These are phyloP conservation scores for Cuculus canorus DNA, from an alignment of 2,797 vertebrate genomes.

Conservation along the genomic window DNA sequence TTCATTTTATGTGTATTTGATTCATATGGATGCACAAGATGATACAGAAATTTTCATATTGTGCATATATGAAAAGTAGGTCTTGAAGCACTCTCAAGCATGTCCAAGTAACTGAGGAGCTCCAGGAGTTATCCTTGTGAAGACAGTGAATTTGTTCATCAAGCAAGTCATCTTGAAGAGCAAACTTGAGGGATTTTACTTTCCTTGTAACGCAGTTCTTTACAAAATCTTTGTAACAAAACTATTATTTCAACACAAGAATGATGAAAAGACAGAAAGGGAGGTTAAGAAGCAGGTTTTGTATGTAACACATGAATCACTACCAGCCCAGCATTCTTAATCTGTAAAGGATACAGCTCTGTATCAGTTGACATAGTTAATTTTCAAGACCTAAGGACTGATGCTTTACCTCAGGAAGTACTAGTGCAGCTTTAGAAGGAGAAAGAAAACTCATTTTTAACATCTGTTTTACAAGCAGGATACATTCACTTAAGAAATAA, in stretches of 20 bases:
- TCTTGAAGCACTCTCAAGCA: background rate
- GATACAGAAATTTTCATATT: background rate
- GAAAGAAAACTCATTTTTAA: background rate
- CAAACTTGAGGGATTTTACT: background rate
- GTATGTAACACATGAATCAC: background rate
- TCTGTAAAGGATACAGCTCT: background rate
- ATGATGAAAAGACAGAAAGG: background rate
- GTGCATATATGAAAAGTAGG: background rate
- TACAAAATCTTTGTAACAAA: background rate
- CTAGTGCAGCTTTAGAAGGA: background rate
- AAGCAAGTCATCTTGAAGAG: background rate
- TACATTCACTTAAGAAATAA: background rate
- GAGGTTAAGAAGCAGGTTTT: background rate
- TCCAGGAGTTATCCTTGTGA: background rate
- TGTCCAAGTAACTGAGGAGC: background rate
- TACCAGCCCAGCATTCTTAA: background rate
- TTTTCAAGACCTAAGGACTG: background rate
- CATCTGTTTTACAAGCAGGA: background rate
- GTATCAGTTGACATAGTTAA: background rate
- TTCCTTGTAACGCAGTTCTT: rapidly evolving
- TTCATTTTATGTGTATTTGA: background rate
- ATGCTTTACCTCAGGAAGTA: background rate
- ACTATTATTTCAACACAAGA: background rate
- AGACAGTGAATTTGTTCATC: background rate
- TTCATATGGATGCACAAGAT: background rate